Percentiles rank a stretch among this genome's conserved stretches.
Conservation (phyloP, 2,888 invertebrate genomes). For the Heteromyza rotundicornis region DNA sequence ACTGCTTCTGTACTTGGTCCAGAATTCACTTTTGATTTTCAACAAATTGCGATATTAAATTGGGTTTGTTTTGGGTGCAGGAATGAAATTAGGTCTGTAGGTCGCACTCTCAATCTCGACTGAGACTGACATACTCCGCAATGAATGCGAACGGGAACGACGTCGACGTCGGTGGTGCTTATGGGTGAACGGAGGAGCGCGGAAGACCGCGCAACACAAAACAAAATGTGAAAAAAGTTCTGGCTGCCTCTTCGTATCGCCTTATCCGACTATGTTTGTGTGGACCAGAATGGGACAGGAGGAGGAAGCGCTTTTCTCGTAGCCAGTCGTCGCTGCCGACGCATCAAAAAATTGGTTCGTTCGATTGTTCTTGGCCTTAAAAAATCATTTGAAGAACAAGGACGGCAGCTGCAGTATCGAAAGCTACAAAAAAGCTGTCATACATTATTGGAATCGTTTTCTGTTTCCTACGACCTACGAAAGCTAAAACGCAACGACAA, state of each 20-base stretch:
- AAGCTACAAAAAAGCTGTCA: conserved; percentile 11
- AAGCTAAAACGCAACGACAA: too few species aligned
- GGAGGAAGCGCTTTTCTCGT: conserved; percentile 13
- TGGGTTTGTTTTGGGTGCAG: conserved; percentile 35
- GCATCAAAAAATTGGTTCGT: conserved; percentile 39
- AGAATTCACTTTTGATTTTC: conserved; percentile 21
- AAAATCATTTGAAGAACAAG: conserved; percentile 60
- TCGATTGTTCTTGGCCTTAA: conserved; percentile 59
- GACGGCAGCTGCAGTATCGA: conserved; percentile 50
- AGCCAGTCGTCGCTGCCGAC: conserved; percentile 38
- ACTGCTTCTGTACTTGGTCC: conserved; percentile 13
- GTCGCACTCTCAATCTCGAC: conserved; percentile 33
- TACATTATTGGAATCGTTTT: neutral
- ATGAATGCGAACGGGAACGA: neutral
- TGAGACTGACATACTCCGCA: conserved; percentile 20
- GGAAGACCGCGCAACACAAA: conserved; percentile 52
- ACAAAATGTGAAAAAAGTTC: conserved; percentile 48
- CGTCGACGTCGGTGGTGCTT: too few species aligned
- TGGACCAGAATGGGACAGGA: neutral
- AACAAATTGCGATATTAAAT: conserved; percentile 36
- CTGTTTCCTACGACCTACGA: too few species aligned
- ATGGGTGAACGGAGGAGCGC: too few species aligned
- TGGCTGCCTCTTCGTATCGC: conserved; percentile 27
- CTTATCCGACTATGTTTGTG: neutral
- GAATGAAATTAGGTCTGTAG: conserved; percentile 41